These are phyloP conservation scores for Pygathrix nemaeus DNA, from an alignment of 2,113 vertebrate species.

Conservation along the genomic window DNA sequence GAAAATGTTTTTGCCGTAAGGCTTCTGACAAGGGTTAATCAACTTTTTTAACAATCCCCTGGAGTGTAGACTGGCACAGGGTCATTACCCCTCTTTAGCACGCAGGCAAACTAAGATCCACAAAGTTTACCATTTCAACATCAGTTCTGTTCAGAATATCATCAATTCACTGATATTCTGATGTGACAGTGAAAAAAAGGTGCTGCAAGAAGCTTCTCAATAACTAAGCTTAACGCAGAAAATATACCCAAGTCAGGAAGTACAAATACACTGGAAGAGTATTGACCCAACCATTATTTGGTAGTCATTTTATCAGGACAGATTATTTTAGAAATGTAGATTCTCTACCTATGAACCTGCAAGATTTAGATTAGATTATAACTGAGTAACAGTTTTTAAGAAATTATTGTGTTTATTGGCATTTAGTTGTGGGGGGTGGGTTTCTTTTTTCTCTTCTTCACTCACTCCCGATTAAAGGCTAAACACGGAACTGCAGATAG, in stretches of 20 bases:
- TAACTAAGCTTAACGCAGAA: not conserved
- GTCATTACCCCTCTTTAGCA: not conserved
- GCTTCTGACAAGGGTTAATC: conserved; percentile 16
- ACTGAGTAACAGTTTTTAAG: conserved; percentile 27
- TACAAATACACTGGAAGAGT: not conserved
- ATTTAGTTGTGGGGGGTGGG: not conserved
- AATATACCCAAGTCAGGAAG: not conserved
- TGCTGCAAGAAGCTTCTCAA: not conserved
- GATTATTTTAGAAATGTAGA: conserved; percentile 11
- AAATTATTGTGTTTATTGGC: not conserved
- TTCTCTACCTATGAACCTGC: not conserved
- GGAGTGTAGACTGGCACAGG: not conserved
- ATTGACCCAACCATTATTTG: not conserved
- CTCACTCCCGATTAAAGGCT: not conserved
- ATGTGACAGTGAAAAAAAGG: not conserved
- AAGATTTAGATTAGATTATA: not conserved
- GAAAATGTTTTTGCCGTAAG: conserved; percentile 15
- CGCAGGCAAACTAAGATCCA: not conserved
- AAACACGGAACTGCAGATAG: conserved; percentile 34
- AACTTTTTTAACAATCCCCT: conserved; percentile 20
- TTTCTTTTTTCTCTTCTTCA: not conserved
- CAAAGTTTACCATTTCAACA: conserved; percentile 1
- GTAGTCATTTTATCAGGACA: not conserved
- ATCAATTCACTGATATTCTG: not conserved
- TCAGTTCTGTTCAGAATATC: not conserved